phyloP scores from a whole-genome alignment of 2,888 invertebrate genomes.

The Athripsodes cinereus region DNA sequence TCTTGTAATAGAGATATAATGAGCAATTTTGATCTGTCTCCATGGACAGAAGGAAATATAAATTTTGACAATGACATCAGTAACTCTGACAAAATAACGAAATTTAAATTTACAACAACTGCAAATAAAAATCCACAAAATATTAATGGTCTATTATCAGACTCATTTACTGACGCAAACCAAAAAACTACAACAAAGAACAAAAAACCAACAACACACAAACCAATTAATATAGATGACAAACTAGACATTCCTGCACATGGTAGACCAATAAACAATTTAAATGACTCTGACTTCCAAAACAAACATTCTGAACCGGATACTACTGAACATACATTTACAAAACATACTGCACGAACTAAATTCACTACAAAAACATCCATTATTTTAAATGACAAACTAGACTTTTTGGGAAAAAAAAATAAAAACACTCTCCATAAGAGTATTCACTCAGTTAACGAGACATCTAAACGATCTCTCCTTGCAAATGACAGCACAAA shows the following conservation, averaged over 20 bases:
- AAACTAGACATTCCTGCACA: slow-evolving; percentile 17
- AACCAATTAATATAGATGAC: slow-evolving; percentile 15
- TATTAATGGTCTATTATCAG: slow-evolving; percentile 5
- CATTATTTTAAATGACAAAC: slow-evolving; percentile 51
- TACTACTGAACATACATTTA: slow-evolving; percentile 12
- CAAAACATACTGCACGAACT: slow-evolving; percentile 14
- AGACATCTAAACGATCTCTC: background rate
- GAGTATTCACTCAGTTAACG: background rate
- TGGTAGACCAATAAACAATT: slow-evolving; percentile 27
- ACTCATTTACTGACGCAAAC: slow-evolving; percentile 3
- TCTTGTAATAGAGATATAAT: slow-evolving; percentile 51
- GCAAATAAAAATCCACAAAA: slow-evolving; percentile 5
- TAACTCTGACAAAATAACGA: slow-evolving; percentile 22
- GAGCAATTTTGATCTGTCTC: slow-evolving; percentile 53
- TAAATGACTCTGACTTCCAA: background rate
- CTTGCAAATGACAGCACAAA: background rate
- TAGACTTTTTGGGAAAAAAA: slow-evolving; percentile 37
- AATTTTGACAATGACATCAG: slow-evolving; percentile 29
- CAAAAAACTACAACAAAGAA: slow-evolving; percentile 14
- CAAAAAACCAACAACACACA: slow-evolving; percentile 2
- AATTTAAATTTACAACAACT: slow-evolving; percentile 13
- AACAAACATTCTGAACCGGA: background rate
- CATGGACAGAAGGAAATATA: slow-evolving; percentile 54
- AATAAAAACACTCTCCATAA: background rate
- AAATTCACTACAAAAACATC: slow-evolving; percentile 24